A percentile compares a stretch with the other conserved stretches of the same genome.
phyloP scores from a whole-genome alignment of 1,140 invertebrate species.

The Eueides isabella region DNA sequence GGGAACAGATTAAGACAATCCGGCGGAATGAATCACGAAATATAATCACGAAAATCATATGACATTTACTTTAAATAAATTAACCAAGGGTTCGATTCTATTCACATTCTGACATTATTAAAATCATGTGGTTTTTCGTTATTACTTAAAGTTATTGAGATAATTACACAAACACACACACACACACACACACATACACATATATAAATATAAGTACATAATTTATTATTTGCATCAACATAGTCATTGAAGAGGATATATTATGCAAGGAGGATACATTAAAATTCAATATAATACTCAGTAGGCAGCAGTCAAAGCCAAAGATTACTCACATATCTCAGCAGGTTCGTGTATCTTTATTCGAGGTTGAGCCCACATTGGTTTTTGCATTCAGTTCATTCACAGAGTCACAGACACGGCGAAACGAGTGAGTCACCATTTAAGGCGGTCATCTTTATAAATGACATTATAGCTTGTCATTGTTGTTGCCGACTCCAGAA shows the following conservation, averaged over 20 bases:
- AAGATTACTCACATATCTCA: neutral
- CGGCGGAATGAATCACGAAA: too few relatives aligned
- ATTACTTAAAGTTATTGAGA: neutral
- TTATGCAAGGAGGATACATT: neutral
- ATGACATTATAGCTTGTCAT: constrained; percentile 9
- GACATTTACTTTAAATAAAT: neutral
- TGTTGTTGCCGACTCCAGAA: neutral
- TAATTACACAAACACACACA: too few relatives aligned
- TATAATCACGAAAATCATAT: too few relatives aligned
- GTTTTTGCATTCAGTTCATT: constrained; percentile 23
- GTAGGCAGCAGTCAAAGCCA: neutral
- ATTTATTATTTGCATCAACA: neutral
- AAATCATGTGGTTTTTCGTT: neutral
- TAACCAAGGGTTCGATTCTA: neutral
- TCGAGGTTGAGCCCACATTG: constrained; percentile 23
- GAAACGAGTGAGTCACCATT: constrained; percentile 11
- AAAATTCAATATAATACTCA: neutral
- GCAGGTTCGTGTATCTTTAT: neutral
- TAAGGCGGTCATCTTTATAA: constrained; percentile 15
- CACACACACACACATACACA: too few relatives aligned
- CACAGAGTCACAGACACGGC: constrained; percentile 15
- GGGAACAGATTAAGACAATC: too few relatives aligned
- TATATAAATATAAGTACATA: too few relatives aligned
- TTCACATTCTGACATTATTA: neutral
- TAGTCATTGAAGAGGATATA: too few relatives aligned